Evolutionary conservation across 2,888 invertebrate genomes (phyloP).

Genomic region (Sinopyrophorus schimmeli): DNA sequence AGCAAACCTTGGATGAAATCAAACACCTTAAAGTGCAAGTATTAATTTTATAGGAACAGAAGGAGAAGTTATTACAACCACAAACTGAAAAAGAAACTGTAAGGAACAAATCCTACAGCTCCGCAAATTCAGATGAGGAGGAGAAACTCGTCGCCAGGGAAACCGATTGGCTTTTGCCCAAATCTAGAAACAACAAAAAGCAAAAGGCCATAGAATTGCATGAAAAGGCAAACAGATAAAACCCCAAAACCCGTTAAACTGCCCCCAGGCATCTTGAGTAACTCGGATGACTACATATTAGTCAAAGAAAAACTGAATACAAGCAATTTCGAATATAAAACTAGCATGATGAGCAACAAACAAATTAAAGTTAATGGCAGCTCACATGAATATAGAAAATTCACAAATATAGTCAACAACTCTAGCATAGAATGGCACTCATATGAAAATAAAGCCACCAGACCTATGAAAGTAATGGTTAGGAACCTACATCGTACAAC

Average conservation of each 20-base stretch:
- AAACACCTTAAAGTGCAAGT: constrained; percentile 4
- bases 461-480: constrained; percentile 17
- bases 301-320: constrained; percentile 5
- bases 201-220: constrained; percentile 1
- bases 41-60: too few relatives aligned
- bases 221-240: constrained; percentile 4
- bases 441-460: constrained; percentile 20
- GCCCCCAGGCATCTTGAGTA: background rate
- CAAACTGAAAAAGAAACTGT: background rate
- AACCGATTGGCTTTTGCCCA: constrained; percentile 3
- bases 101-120: constrained; percentile 1
- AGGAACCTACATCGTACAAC: constrained; percentile 18
- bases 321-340: background rate
- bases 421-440: constrained; percentile 15
- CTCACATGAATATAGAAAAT: constrained; percentile 6
- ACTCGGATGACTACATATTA: constrained; percentile 1
- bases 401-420: constrained; percentile 13
- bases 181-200: constrained; percentile 2
- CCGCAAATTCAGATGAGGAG: constrained; percentile 5
- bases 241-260: constrained; percentile 1
- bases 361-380: constrained; percentile 4
- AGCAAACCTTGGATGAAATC: too few relatives aligned
- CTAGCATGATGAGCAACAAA: constrained; percentile 2
- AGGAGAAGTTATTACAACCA: too few relatives aligned
- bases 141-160: constrained; percentile 5